Evolutionary conservation across 2,797 vertebrate species (phyloP).

Genomic region (Clarias fuscus): DNA sequence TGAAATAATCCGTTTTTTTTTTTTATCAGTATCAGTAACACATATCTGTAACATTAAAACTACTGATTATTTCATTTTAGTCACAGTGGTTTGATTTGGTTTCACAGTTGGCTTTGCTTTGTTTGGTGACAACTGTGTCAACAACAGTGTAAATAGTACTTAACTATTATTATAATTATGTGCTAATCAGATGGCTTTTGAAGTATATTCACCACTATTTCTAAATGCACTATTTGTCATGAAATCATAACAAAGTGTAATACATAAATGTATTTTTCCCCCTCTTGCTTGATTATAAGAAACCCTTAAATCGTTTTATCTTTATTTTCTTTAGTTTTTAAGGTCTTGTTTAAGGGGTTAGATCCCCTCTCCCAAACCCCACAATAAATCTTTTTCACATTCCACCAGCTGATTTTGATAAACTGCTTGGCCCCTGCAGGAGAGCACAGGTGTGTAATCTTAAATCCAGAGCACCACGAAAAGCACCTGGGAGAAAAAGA

Average conservation of each 20-base stretch:
- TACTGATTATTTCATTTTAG: no score
- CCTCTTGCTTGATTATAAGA: background rate
- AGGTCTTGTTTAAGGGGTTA: background rate
- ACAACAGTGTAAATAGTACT: background rate
- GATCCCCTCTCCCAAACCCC: background rate
- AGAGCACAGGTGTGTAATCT: slow-evolving; percentile 80
- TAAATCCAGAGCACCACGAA: slow-evolving; percentile 59
- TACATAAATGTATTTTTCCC: no score
- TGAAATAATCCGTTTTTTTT: no score
- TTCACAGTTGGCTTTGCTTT: background rate
- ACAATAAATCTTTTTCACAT: slow-evolving; percentile 75
- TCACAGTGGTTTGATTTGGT: no score
- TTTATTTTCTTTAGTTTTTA: background rate
- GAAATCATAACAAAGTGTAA: background rate
- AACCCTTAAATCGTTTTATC: background rate
- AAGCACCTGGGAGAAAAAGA: slow-evolving; percentile 38
- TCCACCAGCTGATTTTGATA: slow-evolving; percentile 90
- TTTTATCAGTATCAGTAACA: no score
- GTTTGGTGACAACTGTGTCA: no score
- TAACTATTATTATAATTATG: background rate
- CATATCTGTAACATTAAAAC: no score
- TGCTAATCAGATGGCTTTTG: background rate
- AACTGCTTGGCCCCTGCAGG: slow-evolving; percentile 82
- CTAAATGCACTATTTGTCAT: background rate
- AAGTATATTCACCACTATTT: background rate